Conservation (phyloP, 2,113 vertebrate genomes). For the Mixornis gularis region DNA sequence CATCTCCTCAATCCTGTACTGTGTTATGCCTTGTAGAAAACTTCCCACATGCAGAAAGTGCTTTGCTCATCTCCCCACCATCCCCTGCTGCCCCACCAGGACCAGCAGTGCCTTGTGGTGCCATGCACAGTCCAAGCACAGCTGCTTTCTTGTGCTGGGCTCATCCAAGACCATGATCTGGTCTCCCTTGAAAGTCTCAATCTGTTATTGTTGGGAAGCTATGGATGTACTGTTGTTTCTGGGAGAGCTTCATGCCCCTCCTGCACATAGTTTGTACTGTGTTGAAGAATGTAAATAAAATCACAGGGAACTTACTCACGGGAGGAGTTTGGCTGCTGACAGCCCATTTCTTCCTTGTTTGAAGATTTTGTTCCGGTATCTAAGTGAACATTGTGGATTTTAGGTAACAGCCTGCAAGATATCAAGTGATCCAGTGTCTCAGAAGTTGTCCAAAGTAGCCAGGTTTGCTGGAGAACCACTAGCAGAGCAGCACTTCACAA, state of each 20-base stretch:
- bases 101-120: background rate
- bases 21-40: background rate
- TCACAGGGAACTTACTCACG: background rate
- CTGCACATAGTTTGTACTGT: rapidly evolving
- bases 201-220: background rate
- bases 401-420: background rate
- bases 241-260: background rate
- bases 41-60: background rate
- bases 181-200: background rate
- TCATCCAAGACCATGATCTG: background rate
- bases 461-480: background rate
- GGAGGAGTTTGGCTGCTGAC: background rate
- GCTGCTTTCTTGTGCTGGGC: background rate
- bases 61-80: background rate
- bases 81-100: background rate
- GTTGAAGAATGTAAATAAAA: background rate
- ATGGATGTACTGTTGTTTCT: background rate
- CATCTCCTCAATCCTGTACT: background rate
- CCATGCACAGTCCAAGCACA: background rate
- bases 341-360: background rate
- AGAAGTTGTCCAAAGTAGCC: background rate
- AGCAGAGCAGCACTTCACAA: background rate
- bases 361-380: background rate
- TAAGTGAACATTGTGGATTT: background rate
- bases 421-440: background rate